Evolutionary conservation across 2,797 vertebrate genomes (phyloP), one percentile per base, ranked within the genome.

Genomic region (Crenuchus spilurus): DNA sequence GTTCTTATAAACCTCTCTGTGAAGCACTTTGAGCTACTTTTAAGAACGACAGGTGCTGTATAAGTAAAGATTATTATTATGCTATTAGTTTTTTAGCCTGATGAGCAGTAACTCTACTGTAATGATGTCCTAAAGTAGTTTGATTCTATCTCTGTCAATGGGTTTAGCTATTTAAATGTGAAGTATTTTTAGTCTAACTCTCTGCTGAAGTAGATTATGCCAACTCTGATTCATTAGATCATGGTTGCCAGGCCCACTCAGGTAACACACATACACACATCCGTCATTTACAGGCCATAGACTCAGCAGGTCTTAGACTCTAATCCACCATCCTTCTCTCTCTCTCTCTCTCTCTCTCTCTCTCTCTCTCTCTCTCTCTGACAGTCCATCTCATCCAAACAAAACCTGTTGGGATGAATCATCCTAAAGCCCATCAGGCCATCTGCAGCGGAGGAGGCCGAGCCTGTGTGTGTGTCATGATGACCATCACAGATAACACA

Each of bases 401-500:
- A 83, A 82, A 84, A 82, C 46, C 55, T 31, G 79, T 82, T 78
- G 48, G 63, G 63, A 39, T 73, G 68, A 87, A 84, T 88, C 81
- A 88, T 80, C 87, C 81, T 83, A 66, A 70, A 84, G 65, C 67
- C 73, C 78, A 61, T 41, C 39, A 78, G 70, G 76, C 80, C 72
- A 85, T 86, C 79, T 83, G 77, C 75, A 78, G 80, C 57, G 46
- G 63, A 72, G 76, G 74, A 54, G 51, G 48, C 48, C 1, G 65
- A 31, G 55, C 10, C 42, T 18, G 62, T 48, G 84, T 83, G 82
- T 85, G 85, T 66, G 86, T 84, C 81, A 82, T 82, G 86, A 86
- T 83, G 77, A 82, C 72, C 31, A 39, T 61, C 46, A 5, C 49
- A 5, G 49, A 52, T 52, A 26, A 26, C 22, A 76, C 70, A 55